Evolutionary conservation across 2,888 invertebrate genomes (phyloP).

Genomic region (Cephus nigrinus): DNA sequence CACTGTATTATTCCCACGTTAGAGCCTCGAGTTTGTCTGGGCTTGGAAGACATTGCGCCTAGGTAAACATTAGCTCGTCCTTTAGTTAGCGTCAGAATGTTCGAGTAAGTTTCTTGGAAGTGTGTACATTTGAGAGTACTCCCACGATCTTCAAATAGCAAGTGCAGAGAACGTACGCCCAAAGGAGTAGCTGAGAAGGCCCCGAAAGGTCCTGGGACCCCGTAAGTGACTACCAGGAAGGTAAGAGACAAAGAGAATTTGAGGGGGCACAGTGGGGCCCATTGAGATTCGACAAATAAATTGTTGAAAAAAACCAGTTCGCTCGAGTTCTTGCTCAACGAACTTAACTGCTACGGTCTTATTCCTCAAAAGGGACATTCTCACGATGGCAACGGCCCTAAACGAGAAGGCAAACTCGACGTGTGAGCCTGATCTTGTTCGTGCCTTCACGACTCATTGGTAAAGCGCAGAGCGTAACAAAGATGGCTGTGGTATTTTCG

Average conservation of each 20-base stretch:
- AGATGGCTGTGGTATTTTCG: not conserved
- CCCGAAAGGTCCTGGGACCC: not conserved
- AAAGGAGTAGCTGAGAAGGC: not conserved
- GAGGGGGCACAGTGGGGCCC: constrained; percentile 18
- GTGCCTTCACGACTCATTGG: not conserved
- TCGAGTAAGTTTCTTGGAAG: not conserved
- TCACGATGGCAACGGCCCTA: constrained; percentile 14
- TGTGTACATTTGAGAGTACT: not conserved
- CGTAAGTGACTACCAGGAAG: constrained; percentile 5
- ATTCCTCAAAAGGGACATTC: constrained; percentile 28
- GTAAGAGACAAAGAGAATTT: not conserved
- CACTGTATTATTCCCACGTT: not conserved
- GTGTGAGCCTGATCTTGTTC: not conserved
- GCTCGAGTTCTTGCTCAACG: constrained; percentile 34
- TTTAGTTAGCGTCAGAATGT: not conserved
- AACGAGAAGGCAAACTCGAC: not conserved
- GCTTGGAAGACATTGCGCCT: not conserved
- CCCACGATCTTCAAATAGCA: not conserved
- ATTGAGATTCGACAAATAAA: constrained; percentile 40
- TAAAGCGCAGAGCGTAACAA: not conserved
- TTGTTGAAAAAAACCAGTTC: constrained; percentile 37
- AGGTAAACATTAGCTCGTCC: not conserved
- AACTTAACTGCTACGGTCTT: constrained; percentile 20
- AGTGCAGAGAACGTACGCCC: not conserved
- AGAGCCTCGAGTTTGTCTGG: not conserved